These are phyloP conservation scores for Entomobrya multifasciata DNA, from an alignment of 2,888 invertebrate genomes.

Conservation along the genomic window DNA sequence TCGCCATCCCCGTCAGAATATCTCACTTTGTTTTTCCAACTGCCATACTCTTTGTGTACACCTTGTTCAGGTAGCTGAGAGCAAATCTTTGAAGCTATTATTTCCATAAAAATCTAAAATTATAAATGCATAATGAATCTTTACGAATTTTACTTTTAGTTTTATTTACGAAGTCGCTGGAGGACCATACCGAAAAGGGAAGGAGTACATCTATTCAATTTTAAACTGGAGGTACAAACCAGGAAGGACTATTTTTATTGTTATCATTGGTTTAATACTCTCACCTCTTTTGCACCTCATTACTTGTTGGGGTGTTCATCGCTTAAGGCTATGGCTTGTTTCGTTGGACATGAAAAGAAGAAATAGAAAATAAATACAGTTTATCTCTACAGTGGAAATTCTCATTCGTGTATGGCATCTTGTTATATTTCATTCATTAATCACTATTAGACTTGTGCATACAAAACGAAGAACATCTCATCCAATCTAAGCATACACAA, in stretches of 20 bases:
- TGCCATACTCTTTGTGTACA: conserved; percentile 39
- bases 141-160: conserved; percentile 38
- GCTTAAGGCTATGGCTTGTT: conserved; percentile 45
- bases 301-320: conserved; percentile 62
- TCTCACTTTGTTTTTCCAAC: conserved; percentile 65
- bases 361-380: conserved; percentile 42
- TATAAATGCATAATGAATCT: no score
- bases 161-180: conserved; percentile 64
- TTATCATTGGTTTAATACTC: conserved; percentile 35
- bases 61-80: conserved; percentile 59
- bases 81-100: not conserved
- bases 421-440: no score
- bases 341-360: not conserved
- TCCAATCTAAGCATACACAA: no score
- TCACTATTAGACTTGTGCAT: no score
- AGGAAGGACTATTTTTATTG: conserved; percentile 31
- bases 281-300: conserved; percentile 56
- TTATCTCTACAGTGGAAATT: no score
- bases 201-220: conserved; percentile 69
- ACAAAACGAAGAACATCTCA: no score
- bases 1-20: conserved; percentile 60
- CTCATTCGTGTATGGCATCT: no score
- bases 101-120: not conserved
- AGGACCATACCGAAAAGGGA: conserved; percentile 64
- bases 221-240: conserved; percentile 67